Conservation (phyloP, 2,113 vertebrate species). For the Poicephalus gulielmi region DNA sequence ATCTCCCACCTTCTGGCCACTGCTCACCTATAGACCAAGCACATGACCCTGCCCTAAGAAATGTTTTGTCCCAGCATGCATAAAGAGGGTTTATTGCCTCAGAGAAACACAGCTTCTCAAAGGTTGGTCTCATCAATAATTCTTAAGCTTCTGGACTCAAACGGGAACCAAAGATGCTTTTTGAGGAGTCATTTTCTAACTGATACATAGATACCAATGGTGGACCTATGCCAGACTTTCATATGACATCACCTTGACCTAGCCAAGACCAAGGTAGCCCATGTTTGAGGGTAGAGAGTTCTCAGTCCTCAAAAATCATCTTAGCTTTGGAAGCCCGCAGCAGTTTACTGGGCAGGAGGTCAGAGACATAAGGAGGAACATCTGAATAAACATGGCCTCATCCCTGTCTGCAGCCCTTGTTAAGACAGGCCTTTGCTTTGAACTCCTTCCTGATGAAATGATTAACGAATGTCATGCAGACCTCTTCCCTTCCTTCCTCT, state of each 20-base stretch:
- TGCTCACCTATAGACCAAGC: neutral
- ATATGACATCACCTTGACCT: neutral
- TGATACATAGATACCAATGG: neutral
- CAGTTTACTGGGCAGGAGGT: neutral
- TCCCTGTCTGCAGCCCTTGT: neutral
- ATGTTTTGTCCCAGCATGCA: neutral
- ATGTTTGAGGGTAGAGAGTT: accelerated
- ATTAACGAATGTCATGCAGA: constrained; percentile 61
- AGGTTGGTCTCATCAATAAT: neutral
- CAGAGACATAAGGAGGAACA: neutral
- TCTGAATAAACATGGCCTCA: neutral
- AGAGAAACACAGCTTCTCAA: neutral
- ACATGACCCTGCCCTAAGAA: neutral
- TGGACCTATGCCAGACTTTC: neutral
- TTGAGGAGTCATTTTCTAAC: neutral
- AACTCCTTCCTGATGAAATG: constrained; percentile 56
- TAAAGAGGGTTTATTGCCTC: neutral
- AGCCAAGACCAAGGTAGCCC: neutral
- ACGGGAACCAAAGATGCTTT: neutral
- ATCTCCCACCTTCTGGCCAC: neutral
- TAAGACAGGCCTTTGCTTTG: constrained; percentile 53
- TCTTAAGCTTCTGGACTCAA: neutral
- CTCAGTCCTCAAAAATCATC: neutral
- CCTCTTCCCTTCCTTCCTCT: constrained; percentile 35
- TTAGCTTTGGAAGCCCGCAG: neutral